These are phyloP conservation scores for Drosophila neocordata DNA, from an alignment of 1,140 invertebrate species.

Conservation along the genomic window DNA sequence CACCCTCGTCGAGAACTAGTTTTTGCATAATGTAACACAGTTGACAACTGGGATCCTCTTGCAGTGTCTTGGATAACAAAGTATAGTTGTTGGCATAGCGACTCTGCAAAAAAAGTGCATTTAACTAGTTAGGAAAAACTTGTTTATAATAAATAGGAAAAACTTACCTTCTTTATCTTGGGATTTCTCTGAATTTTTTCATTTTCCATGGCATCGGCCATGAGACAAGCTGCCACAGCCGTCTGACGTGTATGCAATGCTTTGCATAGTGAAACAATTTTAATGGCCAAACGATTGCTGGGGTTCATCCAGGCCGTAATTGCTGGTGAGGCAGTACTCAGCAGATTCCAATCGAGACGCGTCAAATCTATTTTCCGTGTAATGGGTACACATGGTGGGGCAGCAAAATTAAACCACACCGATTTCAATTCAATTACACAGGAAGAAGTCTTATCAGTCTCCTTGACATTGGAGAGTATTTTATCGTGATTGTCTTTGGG, in stretches of 20 bases:
- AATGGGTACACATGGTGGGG: constrained; percentile 96
- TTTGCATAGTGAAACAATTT: constrained; percentile 90
- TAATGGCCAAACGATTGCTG: constrained; percentile 92
- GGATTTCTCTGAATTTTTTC: constrained; percentile 81
- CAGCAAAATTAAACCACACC: constrained; percentile 98
- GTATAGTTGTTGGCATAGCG: constrained; percentile 94
- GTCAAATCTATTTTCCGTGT: constrained; percentile 98
- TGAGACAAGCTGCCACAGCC: constrained; percentile 95
- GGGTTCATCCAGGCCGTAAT: constrained; percentile 99
- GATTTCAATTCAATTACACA: constrained; percentile 94
- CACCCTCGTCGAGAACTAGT: constrained; percentile 90
- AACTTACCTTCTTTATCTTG: constrained; percentile 76
- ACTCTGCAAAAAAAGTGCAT: constrained; percentile 85
- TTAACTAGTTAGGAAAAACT: neutral
- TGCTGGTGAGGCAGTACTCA: constrained; percentile 97
- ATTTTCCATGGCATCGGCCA: constrained; percentile 96
- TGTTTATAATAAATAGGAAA: no score
- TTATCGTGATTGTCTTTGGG: constrained; percentile 72
- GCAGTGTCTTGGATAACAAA: constrained; percentile 93
- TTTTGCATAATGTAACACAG: constrained; percentile 94
- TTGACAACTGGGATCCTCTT: constrained; percentile 98
- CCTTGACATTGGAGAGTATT: constrained; percentile 71
- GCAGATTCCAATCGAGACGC: constrained; percentile 96
- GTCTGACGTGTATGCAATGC: constrained; percentile 90
- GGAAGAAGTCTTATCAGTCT: constrained; percentile 86